Evolutionary conservation across 2,113 vertebrate genomes (phyloP).

Genomic region (Reinhardtius hippoglossoides): DNA sequence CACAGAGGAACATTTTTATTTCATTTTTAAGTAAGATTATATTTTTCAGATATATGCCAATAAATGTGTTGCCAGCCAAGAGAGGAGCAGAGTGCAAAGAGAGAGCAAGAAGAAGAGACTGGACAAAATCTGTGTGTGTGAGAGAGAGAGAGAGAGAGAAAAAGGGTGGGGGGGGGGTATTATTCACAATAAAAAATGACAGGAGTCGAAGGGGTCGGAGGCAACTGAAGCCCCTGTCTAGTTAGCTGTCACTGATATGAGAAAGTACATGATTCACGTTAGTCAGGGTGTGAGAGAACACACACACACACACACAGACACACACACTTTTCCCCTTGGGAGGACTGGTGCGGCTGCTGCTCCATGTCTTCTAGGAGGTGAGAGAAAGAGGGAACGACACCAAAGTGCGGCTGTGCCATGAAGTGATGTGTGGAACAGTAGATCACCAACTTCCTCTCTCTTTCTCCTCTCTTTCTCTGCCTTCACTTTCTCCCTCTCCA

Average conservation of each 20-base stretch:
- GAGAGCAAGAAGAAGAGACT: conserved; percentile 2
- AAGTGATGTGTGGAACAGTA: conserved; percentile 70
- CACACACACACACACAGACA: conserved; percentile 42
- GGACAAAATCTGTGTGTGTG: conserved; percentile 20
- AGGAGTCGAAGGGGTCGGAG: conserved; percentile 66
- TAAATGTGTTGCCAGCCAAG: background rate
- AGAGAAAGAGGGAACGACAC: conserved; percentile 39
- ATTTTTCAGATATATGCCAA: background rate
- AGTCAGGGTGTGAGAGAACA: conserved; percentile 79
- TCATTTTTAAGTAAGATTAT: background rate
- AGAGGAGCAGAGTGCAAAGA: conserved; percentile 5
- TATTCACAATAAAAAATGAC: conserved; percentile 64
- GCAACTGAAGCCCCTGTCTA: conserved; percentile 78
- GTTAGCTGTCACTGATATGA: conserved; percentile 85
- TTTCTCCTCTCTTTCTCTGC: background rate
- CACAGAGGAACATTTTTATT: no score
- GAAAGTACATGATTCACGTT: conserved; percentile 86
- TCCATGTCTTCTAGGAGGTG: conserved; percentile 66
- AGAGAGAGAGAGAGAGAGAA: conserved; percentile 8
- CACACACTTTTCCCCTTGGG: conserved; percentile 54
- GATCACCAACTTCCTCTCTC: conserved; percentile 29
- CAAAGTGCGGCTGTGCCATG: conserved; percentile 42
- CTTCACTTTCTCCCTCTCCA: background rate
- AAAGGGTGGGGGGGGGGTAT: conserved; percentile 9
- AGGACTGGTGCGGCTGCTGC: conserved; percentile 66